Conservation (phyloP, 35 echinoderm and acorn worm species). For the Patiria miniata region DNA sequence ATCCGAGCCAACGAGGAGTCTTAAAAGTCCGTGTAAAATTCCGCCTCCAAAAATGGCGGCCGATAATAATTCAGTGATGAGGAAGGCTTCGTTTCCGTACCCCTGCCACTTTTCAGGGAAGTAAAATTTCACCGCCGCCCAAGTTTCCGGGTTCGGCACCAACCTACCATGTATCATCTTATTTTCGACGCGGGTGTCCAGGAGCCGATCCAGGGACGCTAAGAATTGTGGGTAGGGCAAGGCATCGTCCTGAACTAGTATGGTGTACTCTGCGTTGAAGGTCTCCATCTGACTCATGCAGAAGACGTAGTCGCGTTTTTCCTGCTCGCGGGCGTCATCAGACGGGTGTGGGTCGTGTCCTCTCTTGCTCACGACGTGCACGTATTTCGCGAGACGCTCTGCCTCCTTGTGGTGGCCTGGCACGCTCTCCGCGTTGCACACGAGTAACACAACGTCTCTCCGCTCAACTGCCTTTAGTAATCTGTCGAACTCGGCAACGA, state of each 20-base stretch:
- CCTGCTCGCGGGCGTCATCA: not conserved
- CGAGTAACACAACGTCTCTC: constrained; percentile 18
- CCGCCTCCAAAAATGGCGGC: constrained; percentile 10
- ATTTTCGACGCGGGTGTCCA: constrained; percentile 45
- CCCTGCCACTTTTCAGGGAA: constrained; percentile 64
- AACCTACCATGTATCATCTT: not conserved
- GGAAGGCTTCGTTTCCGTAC: not conserved
- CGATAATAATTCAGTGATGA: constrained; percentile 22
- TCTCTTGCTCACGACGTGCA: not conserved
- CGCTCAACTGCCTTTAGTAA: not conserved
- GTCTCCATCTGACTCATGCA: constrained; percentile 41
- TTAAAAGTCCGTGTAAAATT: constrained; percentile 5
- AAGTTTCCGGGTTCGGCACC: not conserved
- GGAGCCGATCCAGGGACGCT: constrained; percentile 2
- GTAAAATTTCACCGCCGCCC: constrained; percentile 40
- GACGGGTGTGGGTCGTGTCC: not conserved
- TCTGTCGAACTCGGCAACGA: constrained; percentile 31
- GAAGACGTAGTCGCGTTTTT: constrained; percentile 47
- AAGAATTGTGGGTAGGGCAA: constrained; percentile 23
- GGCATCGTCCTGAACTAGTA: constrained; percentile 46
- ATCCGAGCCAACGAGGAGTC: not conserved
- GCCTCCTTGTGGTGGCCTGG: constrained; percentile 16
- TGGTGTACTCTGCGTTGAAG: constrained; percentile 36
- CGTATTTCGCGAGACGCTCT: constrained; percentile 6
- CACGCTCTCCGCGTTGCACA: constrained; percentile 22